Evolutionary conservation across 2,888 invertebrate species (phyloP).

Genomic region (Bedellia somnulentella): DNA sequence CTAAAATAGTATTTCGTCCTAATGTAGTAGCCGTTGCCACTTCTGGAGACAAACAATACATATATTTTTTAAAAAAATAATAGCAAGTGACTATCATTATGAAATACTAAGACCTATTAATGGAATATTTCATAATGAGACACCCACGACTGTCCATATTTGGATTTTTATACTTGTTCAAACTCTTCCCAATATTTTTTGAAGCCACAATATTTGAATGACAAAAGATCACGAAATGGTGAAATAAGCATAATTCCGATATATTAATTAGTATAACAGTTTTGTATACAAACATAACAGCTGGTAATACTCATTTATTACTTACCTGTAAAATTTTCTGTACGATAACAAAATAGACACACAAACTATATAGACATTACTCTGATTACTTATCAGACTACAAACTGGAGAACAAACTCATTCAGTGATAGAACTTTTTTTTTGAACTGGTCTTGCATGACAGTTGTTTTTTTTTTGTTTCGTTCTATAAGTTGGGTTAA

Average conservation of each 20-base stretch:
- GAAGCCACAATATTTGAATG: constrained; percentile 5
- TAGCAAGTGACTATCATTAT: constrained; percentile 1
- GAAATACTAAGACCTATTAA: background rate
- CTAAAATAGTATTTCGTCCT: constrained; percentile 10
- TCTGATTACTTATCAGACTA: too few relatives aligned
- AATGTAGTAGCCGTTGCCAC: constrained; percentile 9
- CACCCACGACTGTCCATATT: constrained; percentile 1
- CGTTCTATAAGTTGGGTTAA: too few relatives aligned
- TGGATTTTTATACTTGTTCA: background rate
- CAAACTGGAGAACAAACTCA: too few relatives aligned
- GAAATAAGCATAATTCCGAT: constrained; percentile 3
- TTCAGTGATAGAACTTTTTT: too few relatives aligned
- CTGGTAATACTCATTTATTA: constrained; percentile 9
- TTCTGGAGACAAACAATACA: constrained; percentile 1
- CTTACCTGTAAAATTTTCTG: constrained; percentile 10
- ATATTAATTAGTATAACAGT: constrained; percentile 5
- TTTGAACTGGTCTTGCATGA: too few relatives aligned
- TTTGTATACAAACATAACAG: constrained; percentile 8
- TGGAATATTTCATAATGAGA: constrained; percentile 1
- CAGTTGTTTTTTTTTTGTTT: too few relatives aligned
- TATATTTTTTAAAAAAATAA: constrained; percentile 1
- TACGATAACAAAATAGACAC: background rate
- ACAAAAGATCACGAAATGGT: constrained; percentile 6
- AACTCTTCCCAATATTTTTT: constrained; percentile 4
- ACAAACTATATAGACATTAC: too few relatives aligned